phyloP scores from a whole-genome alignment of 2,888 invertebrate genomes.

The Eustalomyia histrio region DNA sequence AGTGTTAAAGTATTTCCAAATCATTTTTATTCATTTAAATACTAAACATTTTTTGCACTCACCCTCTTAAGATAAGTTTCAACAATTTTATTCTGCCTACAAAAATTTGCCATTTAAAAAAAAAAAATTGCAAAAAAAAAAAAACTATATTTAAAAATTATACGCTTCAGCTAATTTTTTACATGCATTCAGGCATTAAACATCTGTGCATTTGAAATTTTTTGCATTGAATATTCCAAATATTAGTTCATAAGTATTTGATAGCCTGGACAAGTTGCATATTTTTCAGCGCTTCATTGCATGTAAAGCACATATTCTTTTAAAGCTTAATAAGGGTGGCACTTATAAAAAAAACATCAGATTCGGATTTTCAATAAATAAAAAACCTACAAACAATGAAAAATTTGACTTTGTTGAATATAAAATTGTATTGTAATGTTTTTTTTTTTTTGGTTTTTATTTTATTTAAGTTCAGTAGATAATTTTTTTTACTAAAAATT shows the following conservation, averaged over 20 bases:
- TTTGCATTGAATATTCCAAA: conserved; percentile 29
- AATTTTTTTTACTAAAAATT: no score
- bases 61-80: not conserved
- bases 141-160: conserved; percentile 32
- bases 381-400: no score
- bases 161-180: conserved; percentile 41
- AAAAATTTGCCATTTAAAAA: not conserved
- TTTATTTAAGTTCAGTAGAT: no score
- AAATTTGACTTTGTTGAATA: no score
- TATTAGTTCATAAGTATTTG: conserved; percentile 29
- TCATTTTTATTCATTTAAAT: no score
- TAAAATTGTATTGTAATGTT: no score
- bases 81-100: not conserved
- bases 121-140: not conserved
- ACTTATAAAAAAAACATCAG: no score
- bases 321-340: not conserved
- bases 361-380: no score
- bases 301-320: conserved; percentile 22
- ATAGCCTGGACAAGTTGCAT: conserved; percentile 55
- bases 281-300: conserved; percentile 47
- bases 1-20: no score
- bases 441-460: no score
- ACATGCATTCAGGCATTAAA: conserved; percentile 37
- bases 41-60: not conserved
- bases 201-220: conserved; percentile 33